Percentiles rank a stretch among this genome's conserved stretches.
These are phyloP conservation scores for Agrochola macilenta DNA, from an alignment of 2,888 invertebrate genomes.

Conservation along the genomic window DNA sequence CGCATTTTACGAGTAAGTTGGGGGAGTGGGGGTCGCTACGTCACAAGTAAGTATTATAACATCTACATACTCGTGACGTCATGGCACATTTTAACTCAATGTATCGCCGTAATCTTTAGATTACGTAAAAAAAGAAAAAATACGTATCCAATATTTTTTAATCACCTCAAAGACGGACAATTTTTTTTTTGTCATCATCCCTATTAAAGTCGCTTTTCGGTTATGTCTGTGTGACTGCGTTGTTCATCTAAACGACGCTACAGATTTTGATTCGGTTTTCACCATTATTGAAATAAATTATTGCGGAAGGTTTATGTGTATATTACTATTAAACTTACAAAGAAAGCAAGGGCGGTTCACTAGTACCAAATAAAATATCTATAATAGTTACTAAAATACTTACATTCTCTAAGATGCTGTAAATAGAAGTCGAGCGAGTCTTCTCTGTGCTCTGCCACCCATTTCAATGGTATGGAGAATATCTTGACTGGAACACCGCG, in stretches of 20 bases:
- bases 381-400: slow-evolving; percentile 66
- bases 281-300: no score
- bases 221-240: background rate
- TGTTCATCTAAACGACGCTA: background rate
- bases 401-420: slow-evolving; percentile 92
- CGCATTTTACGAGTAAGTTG: no score
- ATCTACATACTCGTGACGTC: no score
- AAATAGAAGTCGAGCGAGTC: slow-evolving; percentile 91
- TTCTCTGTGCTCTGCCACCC: slow-evolving; percentile 85
- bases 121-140: no score
- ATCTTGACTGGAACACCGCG: slow-evolving; percentile 87
- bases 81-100: no score
- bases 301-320: background rate
- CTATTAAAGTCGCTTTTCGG: no score
- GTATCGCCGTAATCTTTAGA: no score
- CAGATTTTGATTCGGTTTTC: background rate
- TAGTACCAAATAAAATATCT: background rate
- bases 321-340: background rate
- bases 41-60: no score
- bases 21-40: no score
- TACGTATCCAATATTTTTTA: no score
- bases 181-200: no score
- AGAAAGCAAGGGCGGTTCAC: background rate
- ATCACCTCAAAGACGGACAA: no score
- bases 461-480: slow-evolving; percentile 88